Percentiles rank a stretch among this genome's conserved stretches.
Evolutionary conservation across 2,888 invertebrate species (phyloP).

Genomic region (Aporophyla nigra): DNA sequence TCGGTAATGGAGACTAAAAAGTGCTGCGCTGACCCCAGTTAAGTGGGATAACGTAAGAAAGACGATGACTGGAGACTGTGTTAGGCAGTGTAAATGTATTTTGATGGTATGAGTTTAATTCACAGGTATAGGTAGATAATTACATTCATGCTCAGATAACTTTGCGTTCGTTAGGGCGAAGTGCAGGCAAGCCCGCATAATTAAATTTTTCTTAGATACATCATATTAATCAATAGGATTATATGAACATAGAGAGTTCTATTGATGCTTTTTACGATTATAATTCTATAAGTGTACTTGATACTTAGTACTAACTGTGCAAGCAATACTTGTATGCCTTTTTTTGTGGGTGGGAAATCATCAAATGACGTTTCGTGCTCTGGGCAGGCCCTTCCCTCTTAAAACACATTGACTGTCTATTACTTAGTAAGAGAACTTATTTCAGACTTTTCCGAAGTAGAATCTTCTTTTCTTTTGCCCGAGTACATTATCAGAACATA

Average conservation of each 20-base stretch:
- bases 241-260: no score
- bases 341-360: no score
- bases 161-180: not conserved
- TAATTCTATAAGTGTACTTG: no score
- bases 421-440: not conserved
- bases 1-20: not conserved
- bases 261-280: no score
- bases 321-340: no score
- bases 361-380: no score
- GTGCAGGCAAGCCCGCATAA: no score
- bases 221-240: no score
- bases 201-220: no score
- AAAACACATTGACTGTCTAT: not conserved
- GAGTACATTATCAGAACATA: not conserved
- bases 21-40: not conserved
- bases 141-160: not conserved
- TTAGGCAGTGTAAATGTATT: not conserved
- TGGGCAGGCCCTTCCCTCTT: no score
- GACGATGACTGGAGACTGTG: not conserved
- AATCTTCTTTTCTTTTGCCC: not conserved
- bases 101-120: not conserved
- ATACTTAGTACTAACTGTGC: no score
- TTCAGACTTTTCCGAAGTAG: not conserved
- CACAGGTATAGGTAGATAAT: not conserved
- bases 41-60: not conserved